Conservation (phyloP, 2,113 vertebrate genomes). For the Pongo pygmaeus region DNA sequence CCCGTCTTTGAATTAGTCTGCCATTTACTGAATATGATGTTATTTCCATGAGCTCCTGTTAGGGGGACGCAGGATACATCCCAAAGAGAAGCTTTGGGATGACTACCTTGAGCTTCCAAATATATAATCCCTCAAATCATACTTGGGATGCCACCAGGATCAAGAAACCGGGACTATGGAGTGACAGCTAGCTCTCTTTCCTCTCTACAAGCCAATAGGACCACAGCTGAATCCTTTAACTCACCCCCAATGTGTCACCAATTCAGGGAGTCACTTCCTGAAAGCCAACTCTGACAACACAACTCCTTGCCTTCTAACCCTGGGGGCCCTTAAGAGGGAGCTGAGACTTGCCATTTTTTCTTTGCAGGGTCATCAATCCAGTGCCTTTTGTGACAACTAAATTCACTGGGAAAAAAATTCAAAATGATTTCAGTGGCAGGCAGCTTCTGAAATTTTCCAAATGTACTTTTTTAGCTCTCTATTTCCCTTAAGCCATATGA, state of each 20-base stretch:
- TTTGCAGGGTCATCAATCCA: neutral
- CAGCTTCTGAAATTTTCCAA: constrained; percentile 74
- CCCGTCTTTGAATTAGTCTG: neutral
- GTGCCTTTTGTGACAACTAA: constrained; percentile 68
- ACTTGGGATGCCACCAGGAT: neutral
- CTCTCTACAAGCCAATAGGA: neutral
- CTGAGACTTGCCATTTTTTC: neutral
- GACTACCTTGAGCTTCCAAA: neutral
- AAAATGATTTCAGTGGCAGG: constrained; percentile 64
- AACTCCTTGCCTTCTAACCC: rapidly evolving
- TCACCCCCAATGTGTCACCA: too few relatives aligned
- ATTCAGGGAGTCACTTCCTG: rapidly evolving
- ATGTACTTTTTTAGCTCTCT: constrained; percentile 75
- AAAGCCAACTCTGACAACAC: neutral
- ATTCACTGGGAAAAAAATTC: constrained; percentile 44
- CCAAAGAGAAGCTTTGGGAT: neutral
- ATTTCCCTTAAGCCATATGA: constrained; percentile 79
- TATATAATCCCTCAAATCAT: neutral
- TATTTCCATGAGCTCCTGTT: neutral
- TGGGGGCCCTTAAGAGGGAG: neutral
- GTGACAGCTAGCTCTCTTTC: neutral
- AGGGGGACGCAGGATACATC: neutral
- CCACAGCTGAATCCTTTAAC: too few relatives aligned
- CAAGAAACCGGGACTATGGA: neutral
- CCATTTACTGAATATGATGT: neutral